Base-by-base conservation (phyloP, 2,888 invertebrate species). In the Yponomeuta cagnagella region DNA sequence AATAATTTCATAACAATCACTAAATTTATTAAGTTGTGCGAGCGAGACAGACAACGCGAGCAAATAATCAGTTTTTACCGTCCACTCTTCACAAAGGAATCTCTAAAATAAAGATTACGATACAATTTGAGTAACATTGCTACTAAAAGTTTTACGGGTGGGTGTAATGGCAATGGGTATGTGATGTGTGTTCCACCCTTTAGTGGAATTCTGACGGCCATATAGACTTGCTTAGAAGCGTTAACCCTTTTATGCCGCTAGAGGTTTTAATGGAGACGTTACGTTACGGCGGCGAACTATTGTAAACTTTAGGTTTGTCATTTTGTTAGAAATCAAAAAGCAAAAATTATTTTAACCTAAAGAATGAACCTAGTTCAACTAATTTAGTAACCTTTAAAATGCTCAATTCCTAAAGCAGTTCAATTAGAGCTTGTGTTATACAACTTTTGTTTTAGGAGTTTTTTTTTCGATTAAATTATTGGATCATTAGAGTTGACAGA, bases 91-190 rank as follows among this genome's bases (percentile, higher is more conserved):
- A 15, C 15, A 6, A 66, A 9, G 15, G 33, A 43, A 68, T 48
- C 33, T 23, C 67, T 68, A 33, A 43, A 68, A 68, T 37, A 33
- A 48, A 68, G 68, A 48, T 48, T 68, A 68, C 68, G 52, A 68
- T 48, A 68, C 68, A 30, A 68, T 68, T 68, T 48, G 52, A 68
- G 52, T 48, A 23, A 15, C 52, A 68, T 68, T 23, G 63, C 69
- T 63, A 69, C 48, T 71, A 71, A 71, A 71, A 69, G 48, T 69
- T 71, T 71, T 71, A 71, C 30, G 68, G 64, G 10, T 68, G 15
- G 58, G 68, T 23, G 43, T 68, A 66, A 66, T 43, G 67, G 43
- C 63, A 66, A 69, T 37, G 67, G 67, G 67, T n/a, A 43, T 67
- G 48, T 63, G n/a, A 65, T 69, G 69, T 71, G 67, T 71, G 66